These are phyloP conservation scores for Poecilia gillii DNA, from an alignment of 2,797 vertebrate genomes.

Conservation along the genomic window DNA sequence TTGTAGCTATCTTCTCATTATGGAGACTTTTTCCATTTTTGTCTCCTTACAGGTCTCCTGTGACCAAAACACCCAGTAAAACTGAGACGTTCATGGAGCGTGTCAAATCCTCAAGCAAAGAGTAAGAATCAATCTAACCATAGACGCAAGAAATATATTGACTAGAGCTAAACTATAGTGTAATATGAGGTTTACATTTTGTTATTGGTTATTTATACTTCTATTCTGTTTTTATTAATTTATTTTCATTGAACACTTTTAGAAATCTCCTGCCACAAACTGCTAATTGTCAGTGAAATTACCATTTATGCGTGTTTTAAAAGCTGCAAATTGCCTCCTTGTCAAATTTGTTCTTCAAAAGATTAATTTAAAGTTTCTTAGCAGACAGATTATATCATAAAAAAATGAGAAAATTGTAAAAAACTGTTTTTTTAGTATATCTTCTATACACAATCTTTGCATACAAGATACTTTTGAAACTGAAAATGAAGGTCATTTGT, in stretches of 20 bases:
- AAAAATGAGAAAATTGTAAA: not conserved
- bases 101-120: constrained; percentile 66
- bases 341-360: not conserved
- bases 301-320: not conserved
- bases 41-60: constrained; percentile 55
- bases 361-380: not conserved
- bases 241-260: not conserved
- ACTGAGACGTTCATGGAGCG: constrained; percentile 67
- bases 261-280: not conserved
- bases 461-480: not conserved
- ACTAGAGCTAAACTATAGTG: not conserved
- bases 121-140: constrained; percentile 53
- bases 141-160: not conserved
- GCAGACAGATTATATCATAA: not conserved
- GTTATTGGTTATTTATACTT: not conserved
- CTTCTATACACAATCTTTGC: not conserved
- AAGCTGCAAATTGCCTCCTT: not conserved
- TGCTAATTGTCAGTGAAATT: not conserved
- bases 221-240: not conserved
- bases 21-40: not conserved
- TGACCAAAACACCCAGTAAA: constrained; percentile 54
- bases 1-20: not conserved
- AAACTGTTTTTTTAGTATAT: not conserved
- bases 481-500: not conserved
- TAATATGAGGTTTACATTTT: not conserved